Evolutionary conservation across 1,140 invertebrate genomes (phyloP).

Genomic region (Paralvinella palmiformis): DNA sequence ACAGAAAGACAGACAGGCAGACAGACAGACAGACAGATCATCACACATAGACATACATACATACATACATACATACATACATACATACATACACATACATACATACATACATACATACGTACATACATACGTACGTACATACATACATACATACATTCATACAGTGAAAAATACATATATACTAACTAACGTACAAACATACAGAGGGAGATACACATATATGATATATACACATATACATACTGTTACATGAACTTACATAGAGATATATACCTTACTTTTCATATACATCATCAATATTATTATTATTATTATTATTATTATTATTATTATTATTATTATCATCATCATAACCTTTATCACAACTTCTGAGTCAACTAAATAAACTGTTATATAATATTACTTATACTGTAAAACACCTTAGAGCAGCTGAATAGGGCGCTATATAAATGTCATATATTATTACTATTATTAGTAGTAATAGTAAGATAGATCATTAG

Average conservation of each 20-base stretch:
- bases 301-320: no score
- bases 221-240: not conserved
- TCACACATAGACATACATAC: not conserved
- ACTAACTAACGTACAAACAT: not conserved
- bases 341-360: no score
- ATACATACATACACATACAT: conserved; percentile 4
- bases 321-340: no score
- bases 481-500: no score
- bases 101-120: conserved; percentile 1
- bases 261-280: not conserved
- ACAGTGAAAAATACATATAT: not conserved
- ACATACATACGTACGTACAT: not conserved
- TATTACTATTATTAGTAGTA: no score
- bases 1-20: conserved; percentile 3
- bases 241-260: not conserved
- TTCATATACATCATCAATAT: no score
- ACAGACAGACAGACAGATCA: not conserved
- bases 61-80: not conserved
- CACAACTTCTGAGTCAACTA: no score
- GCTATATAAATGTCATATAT: no score
- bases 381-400: no score
- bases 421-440: no score
- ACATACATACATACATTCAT: not conserved
- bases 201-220: not conserved
- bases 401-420: no score